Evolutionary conservation across 2,888 invertebrate species (phyloP).

Genomic region (Lordiphosa andalusiaca): DNA sequence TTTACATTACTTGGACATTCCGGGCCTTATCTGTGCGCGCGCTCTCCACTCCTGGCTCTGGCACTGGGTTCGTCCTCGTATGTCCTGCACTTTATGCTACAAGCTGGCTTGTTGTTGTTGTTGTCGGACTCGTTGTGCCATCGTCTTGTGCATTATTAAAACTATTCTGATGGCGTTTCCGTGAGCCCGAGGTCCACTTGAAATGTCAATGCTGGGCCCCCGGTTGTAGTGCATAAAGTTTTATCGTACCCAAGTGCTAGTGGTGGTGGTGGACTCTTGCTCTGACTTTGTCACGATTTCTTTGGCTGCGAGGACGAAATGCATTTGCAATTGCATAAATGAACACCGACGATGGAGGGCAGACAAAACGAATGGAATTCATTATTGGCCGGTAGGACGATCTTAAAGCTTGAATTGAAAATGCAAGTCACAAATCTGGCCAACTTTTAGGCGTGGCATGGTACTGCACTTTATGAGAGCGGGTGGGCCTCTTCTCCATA

Average conservation of each 20-base stretch:
- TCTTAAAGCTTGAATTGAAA: constrained; percentile 75
- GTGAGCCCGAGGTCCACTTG: constrained; percentile 62
- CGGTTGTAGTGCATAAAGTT: constrained; percentile 68
- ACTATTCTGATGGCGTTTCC: constrained; percentile 68
- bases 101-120: constrained; percentile 16
- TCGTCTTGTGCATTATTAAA: constrained; percentile 76
- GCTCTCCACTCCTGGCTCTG: constrained; percentile 9
- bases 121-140: constrained; percentile 44
- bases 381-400: constrained; percentile 58
- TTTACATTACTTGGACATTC: constrained; percentile 56
- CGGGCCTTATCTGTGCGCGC: constrained; percentile 45
- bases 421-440: constrained; percentile 76
- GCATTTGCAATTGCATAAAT: constrained; percentile 54
- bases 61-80: constrained; percentile 54
- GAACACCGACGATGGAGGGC: constrained; percentile 34
- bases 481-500: constrained; percentile 25
- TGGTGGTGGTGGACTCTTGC: constrained; percentile 6
- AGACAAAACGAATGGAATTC: constrained; percentile 74
- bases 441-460: constrained; percentile 33
- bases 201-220: constrained; percentile 70
- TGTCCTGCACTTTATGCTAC: constrained; percentile 74
- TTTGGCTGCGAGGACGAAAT: constrained; percentile 46
- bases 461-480: constrained; percentile 58
- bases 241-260: constrained; percentile 51
- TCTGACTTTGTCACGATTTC: constrained; percentile 29